A percentile compares a stretch with the other conserved stretches of the same genome.
Evolutionary conservation across 1,140 invertebrate species (phyloP).

Genomic region (Drosophila virilis): DNA sequence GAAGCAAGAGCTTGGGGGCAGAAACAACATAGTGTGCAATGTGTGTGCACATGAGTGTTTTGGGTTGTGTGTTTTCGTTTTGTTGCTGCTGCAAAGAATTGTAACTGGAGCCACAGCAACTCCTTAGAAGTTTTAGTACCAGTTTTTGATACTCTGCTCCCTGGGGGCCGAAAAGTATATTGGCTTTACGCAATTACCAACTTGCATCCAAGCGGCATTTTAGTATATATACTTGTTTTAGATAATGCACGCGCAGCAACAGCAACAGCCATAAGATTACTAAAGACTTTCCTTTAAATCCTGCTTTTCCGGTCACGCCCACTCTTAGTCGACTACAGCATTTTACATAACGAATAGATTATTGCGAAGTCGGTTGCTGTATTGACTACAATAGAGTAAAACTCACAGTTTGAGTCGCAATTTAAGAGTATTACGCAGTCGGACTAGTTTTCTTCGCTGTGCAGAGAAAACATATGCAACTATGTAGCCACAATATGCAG

Average conservation of each 20-base stretch:
- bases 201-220: too few relatives aligned
- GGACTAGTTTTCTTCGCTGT: too few relatives aligned
- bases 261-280: too few relatives aligned
- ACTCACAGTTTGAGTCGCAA: too few relatives aligned
- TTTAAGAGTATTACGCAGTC: too few relatives aligned
- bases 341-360: background rate
- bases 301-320: too few relatives aligned
- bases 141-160: background rate
- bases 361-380: background rate
- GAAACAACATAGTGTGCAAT: background rate
- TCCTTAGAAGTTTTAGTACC: constrained; percentile 10
- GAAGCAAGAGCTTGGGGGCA: background rate
- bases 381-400: too few relatives aligned
- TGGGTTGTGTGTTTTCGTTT: constrained; percentile 6
- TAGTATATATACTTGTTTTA: background rate
- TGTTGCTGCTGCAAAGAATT: constrained; percentile 36
- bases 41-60: constrained; percentile 1
- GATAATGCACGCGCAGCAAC: too few relatives aligned
- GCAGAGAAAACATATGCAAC: too few relatives aligned
- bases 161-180: background rate
- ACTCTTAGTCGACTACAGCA: too few relatives aligned
- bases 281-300: too few relatives aligned
- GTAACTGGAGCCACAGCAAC: constrained; percentile 14
- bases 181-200: background rate
- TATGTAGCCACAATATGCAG: too few relatives aligned